phyloP scores from a whole-genome alignment of 2,888 invertebrate genomes.

The Melipona bicolor region DNA sequence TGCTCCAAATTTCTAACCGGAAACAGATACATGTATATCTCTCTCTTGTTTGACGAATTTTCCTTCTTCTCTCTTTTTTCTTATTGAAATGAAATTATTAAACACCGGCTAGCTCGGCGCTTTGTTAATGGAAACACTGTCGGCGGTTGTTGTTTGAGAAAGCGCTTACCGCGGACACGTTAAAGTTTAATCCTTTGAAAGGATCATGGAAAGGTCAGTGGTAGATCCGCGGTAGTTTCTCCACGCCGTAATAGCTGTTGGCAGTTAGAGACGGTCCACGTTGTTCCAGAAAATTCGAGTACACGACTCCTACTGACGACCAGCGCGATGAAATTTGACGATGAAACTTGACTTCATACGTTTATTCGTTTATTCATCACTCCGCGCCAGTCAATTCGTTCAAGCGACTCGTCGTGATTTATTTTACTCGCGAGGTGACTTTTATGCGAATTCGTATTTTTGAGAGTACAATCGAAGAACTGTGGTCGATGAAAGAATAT shows the following conservation, averaged over 20 bases:
- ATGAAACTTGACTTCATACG: background rate
- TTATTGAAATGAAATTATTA: background rate
- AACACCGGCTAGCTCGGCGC: background rate
- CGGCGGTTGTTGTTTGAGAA: conserved; percentile 20
- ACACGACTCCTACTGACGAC: background rate
- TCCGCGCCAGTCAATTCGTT: background rate
- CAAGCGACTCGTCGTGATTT: background rate
- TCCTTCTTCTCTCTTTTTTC: background rate
- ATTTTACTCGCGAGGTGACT: background rate
- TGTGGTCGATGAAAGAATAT: too few relatives aligned
- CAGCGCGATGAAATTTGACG: background rate
- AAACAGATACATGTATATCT: too few relatives aligned
- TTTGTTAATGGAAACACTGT: conserved; percentile 31
- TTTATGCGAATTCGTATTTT: background rate
- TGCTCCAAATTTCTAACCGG: too few relatives aligned
- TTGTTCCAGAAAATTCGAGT: conserved; percentile 11
- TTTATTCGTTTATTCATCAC: background rate
- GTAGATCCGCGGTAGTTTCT: conserved; percentile 15
- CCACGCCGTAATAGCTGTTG: conserved; percentile 33
- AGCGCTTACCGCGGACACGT: conserved; percentile 24
- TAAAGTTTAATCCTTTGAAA: conserved; percentile 48
- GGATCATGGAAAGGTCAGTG: conserved; percentile 38
- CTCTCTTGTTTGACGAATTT: background rate
- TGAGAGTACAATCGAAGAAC: background rate
- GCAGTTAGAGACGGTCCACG: conserved; percentile 23